Base-by-base conservation (phyloP, 2,113 vertebrate species). In the Phalacrocorax pelagicus region DNA sequence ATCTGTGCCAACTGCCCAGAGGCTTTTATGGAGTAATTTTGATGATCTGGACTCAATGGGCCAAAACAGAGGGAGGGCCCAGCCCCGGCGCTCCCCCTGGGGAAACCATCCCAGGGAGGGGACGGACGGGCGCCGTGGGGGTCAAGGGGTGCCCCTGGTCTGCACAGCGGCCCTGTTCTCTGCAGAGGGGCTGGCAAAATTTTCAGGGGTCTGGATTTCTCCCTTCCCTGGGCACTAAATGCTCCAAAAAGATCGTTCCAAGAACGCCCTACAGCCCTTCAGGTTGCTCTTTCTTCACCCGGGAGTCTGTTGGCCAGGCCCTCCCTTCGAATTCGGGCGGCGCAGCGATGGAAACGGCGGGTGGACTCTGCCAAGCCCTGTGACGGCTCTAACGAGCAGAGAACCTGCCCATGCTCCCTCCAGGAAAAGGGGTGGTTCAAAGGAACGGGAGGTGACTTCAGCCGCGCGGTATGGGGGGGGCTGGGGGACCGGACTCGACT, bases 151-250 rank as follows among this genome's bases (percentile, higher is more conserved):
- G 11, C 13, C 38, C 22, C 47, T 30, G 4, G 9, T 42, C 30
- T 12, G 4, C 0, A 0, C 3, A 4, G 20, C 4, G 12, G 9
- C 2, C 47, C 21, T 9, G 17, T 15, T 71, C 57, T 17, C 27
- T 11, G 38, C 52, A 19, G 44, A 49, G 34, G 14, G 16, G 6
- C 3, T 0, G 30, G 23, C 16, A 49, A 26, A 1, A 6, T 22
- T 51, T 12, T 24, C 38, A 22, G 16, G 14, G 2, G 18, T 59
- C 29, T n/a, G 38, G 22, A 44, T 49, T 55, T 81, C 10, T 61
- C 10, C 27, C 15, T 55, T 51, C 32, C 3, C 0, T 18, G n/a
- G 29, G 26, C 49, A 38, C 36, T 34, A 17, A 65, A 13, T 6
- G 22, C 49, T 72, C n/a, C 32, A 38, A 17, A 54, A 80, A 5